Base-by-base conservation (phyloP, 2,888 invertebrate species). In the Drosophila parthenogenetica region DNA sequence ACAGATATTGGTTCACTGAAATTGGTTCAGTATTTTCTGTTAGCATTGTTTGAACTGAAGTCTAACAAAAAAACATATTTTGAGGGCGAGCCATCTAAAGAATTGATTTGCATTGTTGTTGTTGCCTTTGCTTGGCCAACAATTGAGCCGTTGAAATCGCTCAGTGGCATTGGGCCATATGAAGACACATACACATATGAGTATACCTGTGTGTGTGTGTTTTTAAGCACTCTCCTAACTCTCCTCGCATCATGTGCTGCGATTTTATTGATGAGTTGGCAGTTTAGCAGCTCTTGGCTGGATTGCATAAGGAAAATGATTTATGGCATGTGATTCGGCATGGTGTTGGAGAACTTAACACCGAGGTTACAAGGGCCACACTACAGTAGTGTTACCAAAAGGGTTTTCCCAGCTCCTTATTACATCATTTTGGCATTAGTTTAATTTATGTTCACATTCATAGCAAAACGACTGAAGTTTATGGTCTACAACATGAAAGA, bases 301-400 rank as follows among this genome's bases (percentile, higher is more conserved):
- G 71, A 81, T 84, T 84, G 83, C 87, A 86, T 83, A 86, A 83
- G 81, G 64, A 55, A 73, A 81, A 86, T 84, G 83, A 84, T 84
- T 84, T 81, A 84, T 84, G 79, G 59, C 79, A 66, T 73, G 53
- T 63, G 71, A 85, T 75, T 72, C 64, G 80, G 74, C 71, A 65
- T 54, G 76, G 65, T 54, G 60, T 63, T 57, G 69, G 67, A 42
- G 60, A 45, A 63, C 76, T 68, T 81, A 73, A 69, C 70, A 69
- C 54, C 70, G 75, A 75, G 79, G 79, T 79, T 64, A 69, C 71
- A 81, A 83, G 61, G 74, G 60, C 45, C 53, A 46, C 53, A 74
- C 69, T 71, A 43, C 14, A 19, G 32, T 29, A 54, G n/a, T 35
- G 14, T 29, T n/a, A 35, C 10, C 57, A 50, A 61, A 45, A 69